Base-by-base conservation (phyloP, 2,113 vertebrate genomes). In the Heterotilapia buettikoferi region DNA sequence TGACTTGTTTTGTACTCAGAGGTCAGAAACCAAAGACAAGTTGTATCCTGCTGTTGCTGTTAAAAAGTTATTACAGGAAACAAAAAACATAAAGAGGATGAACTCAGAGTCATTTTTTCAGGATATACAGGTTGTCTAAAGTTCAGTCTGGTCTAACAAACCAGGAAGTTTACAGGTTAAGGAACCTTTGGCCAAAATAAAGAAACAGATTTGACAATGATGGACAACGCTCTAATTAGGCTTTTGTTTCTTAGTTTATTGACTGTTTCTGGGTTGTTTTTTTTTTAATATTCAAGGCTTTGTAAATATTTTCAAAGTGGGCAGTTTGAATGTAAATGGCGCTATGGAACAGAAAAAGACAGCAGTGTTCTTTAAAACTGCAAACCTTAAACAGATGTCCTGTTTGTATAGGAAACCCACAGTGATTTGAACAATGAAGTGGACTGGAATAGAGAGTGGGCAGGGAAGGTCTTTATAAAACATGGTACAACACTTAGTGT, bases 221-320 rank as follows among this genome's bases (percentile, higher is more conserved):
- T 38, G 61, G 18, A 21, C 10, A 66, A 0, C 1, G 2, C 6
- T 66, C 6, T 66, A n/a, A 19, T 66, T 18, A 38, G 31, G 19
- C 61, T 66, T 66, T 38, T 21, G 18, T 66, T 38, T n/a, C 10
- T 38, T 66, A 66, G 31, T 38, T n/a, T 66, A 38, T n/a, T 66
- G 61, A 66, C 31, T 38, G 61, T 66, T 66, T 66, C 33, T 38
- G 31, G 1, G 0, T 0, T 26, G 7, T 7, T 0, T 5, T 5
- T 14, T 3, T 14, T 18, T 9, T 4, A 19, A 36, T n/a, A n/a
- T 36, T 63, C 0, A 6, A 63, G 9, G 9, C 29, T 33, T 63
- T 19, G 18, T 66, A 66, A 66, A 66, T 38, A 38, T 12, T 66
- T n/a, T 66, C 10, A 66, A 38, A 66, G 19, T 66, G 4, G 61